Evolutionary conservation across 2,888 invertebrate genomes (phyloP).

Genomic region (Drosophila cyrtoloma): DNA sequence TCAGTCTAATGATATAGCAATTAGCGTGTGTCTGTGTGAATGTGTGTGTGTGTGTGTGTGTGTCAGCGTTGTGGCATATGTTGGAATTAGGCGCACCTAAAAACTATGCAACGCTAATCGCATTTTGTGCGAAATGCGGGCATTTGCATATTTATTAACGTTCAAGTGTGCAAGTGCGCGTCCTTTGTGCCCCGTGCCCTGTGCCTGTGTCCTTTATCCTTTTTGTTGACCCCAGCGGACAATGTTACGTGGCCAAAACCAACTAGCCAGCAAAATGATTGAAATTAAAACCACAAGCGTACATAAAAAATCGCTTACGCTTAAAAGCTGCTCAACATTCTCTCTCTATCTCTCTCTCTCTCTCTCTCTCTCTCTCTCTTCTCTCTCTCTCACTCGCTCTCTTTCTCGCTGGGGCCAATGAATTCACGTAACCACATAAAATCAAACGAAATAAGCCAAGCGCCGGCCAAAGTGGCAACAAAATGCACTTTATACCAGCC

Average conservation of each 20-base stretch:
- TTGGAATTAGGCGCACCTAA: slow-evolving; percentile 35
- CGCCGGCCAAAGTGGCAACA: slow-evolving; percentile 73
- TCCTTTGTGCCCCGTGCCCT: slow-evolving; percentile 8
- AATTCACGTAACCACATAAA: slow-evolving; percentile 82
- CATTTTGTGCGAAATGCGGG: slow-evolving; percentile 55
- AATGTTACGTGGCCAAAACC: slow-evolving; percentile 35
- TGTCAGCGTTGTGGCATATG: slow-evolving; percentile 34
- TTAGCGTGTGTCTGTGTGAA: slow-evolving; percentile 41
- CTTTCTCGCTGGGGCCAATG: slow-evolving; percentile 47
- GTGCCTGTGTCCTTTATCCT: slow-evolving; percentile 18
- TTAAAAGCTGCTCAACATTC: slow-evolving; percentile 60
- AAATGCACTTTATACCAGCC: slow-evolving; percentile 74
- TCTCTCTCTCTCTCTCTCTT: too few species aligned
- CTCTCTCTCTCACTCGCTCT: background rate
- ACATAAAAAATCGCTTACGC: slow-evolving; percentile 82
- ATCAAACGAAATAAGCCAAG: slow-evolving; percentile 81
- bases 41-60: slow-evolving; percentile 6
- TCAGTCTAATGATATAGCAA: slow-evolving; percentile 61
- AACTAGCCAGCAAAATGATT: slow-evolving; percentile 71
- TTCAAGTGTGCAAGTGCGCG: slow-evolving; percentile 37
- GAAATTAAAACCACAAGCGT: slow-evolving; percentile 80
- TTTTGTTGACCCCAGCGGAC: background rate
- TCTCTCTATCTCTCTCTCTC: background rate
- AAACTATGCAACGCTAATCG: slow-evolving; percentile 66
- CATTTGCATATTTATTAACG: slow-evolving; percentile 76